phyloP scores from a whole-genome alignment of 2,797 vertebrate species.

The Lateolabrax maculatus region DNA sequence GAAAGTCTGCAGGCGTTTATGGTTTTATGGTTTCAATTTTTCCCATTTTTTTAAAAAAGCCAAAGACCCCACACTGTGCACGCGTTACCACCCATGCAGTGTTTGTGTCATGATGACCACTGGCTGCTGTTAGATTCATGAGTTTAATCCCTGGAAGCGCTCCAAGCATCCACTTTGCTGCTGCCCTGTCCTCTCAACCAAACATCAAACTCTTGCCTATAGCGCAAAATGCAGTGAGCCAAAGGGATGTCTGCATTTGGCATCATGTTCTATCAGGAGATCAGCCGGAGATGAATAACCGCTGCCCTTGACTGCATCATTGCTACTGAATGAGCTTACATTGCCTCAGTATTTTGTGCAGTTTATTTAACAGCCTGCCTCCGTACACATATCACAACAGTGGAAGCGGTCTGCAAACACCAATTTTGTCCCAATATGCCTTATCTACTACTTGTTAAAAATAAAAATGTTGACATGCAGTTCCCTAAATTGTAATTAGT shows the following conservation, averaged over 20 bases:
- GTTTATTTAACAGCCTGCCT: slow-evolving; percentile 73
- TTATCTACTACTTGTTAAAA: not conserved
- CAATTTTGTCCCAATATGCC: slow-evolving; percentile 8
- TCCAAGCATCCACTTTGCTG: slow-evolving; percentile 83
- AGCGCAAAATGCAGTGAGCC: slow-evolving; percentile 70
- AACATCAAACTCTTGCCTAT: slow-evolving; percentile 77
- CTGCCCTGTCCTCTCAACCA: slow-evolving; percentile 80
- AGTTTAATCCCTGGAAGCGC: slow-evolving; percentile 82
- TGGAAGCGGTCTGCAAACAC: slow-evolving; percentile 1
- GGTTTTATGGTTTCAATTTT: slow-evolving; percentile 54
- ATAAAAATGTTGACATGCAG: not conserved
- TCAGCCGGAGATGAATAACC: slow-evolving; percentile 76
- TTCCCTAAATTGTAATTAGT: not conserved
- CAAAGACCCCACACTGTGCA: slow-evolving; percentile 59
- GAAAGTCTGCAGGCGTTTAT: slow-evolving; percentile 54
- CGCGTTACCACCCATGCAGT: slow-evolving; percentile 71
- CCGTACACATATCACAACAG: slow-evolving; percentile 51
- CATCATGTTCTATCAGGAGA: slow-evolving; percentile 78
- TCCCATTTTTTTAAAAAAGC: not conserved
- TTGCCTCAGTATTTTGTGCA: slow-evolving; percentile 55
- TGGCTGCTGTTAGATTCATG: slow-evolving; percentile 78
- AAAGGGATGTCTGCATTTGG: slow-evolving; percentile 77
- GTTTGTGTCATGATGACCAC: slow-evolving; percentile 75
- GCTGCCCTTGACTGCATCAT: slow-evolving; percentile 78
- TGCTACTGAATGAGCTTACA: slow-evolving; percentile 59